A percentile compares a stretch with the other conserved stretches of the same genome.
Conservation (phyloP, 2,888 invertebrate species). For the Endomychus coccineus region DNA sequence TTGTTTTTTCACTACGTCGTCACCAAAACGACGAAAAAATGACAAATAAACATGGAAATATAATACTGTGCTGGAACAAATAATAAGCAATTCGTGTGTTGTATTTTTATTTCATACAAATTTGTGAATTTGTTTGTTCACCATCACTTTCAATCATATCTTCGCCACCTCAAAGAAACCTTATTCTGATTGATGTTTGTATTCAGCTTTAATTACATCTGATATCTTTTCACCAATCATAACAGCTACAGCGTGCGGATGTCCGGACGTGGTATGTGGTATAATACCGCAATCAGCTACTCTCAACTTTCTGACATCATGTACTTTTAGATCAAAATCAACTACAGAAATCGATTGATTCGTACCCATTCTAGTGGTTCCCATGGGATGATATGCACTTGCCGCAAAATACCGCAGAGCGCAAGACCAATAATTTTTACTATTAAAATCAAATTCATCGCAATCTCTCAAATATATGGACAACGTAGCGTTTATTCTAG, state of each 20-base stretch:
- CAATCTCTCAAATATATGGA: constrained; percentile 39
- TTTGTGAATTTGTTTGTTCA: no score
- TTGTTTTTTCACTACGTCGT: no score
- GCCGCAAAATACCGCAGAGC: constrained; percentile 48
- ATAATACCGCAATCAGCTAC: constrained; percentile 61
- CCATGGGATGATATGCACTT: constrained; percentile 58
- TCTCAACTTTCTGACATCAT: constrained; percentile 51
- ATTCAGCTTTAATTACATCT: constrained; percentile 51
- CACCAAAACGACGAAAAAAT: no score
- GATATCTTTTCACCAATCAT: constrained; percentile 65
- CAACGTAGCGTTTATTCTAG: constrained; percentile 42
- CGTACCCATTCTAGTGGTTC: constrained; percentile 62
- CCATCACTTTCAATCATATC: no score
- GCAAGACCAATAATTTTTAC: constrained; percentile 64
- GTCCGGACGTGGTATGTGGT: constrained; percentile 55
- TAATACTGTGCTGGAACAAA: no score
- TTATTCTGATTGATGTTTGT: no score
- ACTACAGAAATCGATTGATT: constrained; percentile 55
- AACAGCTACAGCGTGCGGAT: constrained; percentile 58
- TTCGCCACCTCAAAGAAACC: no score
- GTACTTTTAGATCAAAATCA: constrained; percentile 52
- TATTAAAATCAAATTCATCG: constrained; percentile 42
- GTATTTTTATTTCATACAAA: no score
- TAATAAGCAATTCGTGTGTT: no score
- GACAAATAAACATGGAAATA: no score